These are phyloP conservation scores for Stomatorhinus ivindoensis DNA, from an alignment of 2,113 vertebrate genomes.

Conservation along the genomic window DNA sequence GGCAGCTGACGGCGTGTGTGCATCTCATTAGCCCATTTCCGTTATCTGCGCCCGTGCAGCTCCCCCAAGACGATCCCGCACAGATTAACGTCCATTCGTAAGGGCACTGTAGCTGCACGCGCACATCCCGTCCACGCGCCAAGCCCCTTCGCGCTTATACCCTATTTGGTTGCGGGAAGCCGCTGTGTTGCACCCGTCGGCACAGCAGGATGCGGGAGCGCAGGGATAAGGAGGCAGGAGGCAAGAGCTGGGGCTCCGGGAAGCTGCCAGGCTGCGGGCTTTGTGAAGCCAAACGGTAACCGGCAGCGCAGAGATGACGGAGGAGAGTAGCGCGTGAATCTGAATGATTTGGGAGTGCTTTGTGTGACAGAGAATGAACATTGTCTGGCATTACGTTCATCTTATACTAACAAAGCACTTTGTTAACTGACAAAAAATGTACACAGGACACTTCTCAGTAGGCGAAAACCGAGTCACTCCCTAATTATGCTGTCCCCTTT, in stretches of 20 bases:
- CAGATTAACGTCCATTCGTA: not conserved
- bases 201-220: not conserved
- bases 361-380: not conserved
- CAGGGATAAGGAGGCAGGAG: not conserved
- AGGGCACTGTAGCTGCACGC: not conserved
- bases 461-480: not conserved
- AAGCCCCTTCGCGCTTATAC: too few relatives aligned
- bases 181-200: not conserved
- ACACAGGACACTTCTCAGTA: not conserved
- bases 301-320: not conserved
- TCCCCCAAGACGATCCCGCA: not conserved
- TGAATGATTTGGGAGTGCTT: not conserved
- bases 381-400: not conserved
- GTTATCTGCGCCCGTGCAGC: slow-evolving; percentile 13
- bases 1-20: not conserved
- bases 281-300: not conserved
- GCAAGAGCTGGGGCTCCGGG: not conserved
- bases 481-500: not conserved
- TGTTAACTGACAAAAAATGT: not conserved
- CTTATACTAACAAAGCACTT: not conserved
- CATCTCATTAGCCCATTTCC: slow-evolving; percentile 40
- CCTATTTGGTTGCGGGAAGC: not conserved
- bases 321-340: not conserved
- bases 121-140: not conserved
- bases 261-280: not conserved